Conservation (phyloP, 2,113 vertebrate species). For the Polypterus senegalus region DNA sequence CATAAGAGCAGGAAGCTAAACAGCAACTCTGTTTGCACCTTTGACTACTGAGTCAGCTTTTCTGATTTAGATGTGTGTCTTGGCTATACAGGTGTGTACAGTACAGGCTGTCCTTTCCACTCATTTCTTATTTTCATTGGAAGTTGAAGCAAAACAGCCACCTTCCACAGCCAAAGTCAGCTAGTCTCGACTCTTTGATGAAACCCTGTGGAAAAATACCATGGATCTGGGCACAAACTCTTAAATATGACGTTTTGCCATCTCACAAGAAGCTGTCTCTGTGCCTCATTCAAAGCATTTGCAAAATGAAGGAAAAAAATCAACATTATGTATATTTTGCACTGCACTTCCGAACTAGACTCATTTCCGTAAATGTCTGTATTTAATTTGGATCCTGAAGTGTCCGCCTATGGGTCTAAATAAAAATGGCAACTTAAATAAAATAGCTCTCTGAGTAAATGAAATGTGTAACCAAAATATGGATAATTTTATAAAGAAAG, state of each 20-base stretch:
- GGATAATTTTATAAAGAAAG: too few species aligned
- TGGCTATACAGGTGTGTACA: neutral
- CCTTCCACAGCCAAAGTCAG: slow-evolving; percentile 15
- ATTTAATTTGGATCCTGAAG: slow-evolving; percentile 36
- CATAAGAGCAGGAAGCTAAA: too few species aligned
- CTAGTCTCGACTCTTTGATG: slow-evolving; percentile 10
- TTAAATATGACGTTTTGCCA: slow-evolving; percentile 22
- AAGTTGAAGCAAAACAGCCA: slow-evolving; percentile 8
- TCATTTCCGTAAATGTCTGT: slow-evolving; percentile 16
- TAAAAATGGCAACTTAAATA: too few species aligned
- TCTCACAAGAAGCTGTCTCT: slow-evolving; percentile 31
- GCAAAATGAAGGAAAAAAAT: slow-evolving; percentile 10
- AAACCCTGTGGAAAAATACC: slow-evolving; percentile 36
- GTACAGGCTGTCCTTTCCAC: slow-evolving; percentile 4
- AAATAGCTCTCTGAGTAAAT: too few species aligned
- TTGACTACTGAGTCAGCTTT: too few species aligned
- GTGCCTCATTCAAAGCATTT: slow-evolving; percentile 10
- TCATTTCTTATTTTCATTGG: slow-evolving; percentile 18
- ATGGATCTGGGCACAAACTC: slow-evolving; percentile 18
- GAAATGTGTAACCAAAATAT: too few species aligned
- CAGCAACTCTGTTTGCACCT: too few species aligned
- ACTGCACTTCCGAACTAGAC: neutral
- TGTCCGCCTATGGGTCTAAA: too few species aligned
- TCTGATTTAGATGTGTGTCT: slow-evolving; percentile 3
- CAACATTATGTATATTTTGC: too few species aligned